Percentiles rank a stretch among this genome's conserved stretches.
Evolutionary conservation across 2,797 vertebrate genomes (phyloP).

Genomic region (Micrastur ruficollis): DNA sequence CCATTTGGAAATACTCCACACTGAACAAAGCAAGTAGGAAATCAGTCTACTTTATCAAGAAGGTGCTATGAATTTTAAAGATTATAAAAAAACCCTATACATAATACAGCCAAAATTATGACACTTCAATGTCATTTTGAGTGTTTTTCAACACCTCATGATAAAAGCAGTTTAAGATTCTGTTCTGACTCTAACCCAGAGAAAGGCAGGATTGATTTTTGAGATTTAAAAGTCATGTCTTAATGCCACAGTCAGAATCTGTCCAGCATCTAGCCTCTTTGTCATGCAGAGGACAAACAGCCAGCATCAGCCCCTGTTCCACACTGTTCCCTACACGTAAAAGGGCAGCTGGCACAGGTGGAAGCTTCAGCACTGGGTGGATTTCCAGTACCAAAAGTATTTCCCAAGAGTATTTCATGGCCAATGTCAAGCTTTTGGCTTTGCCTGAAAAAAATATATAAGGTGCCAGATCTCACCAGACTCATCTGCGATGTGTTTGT

Average conservation of each 20-base stretch:
- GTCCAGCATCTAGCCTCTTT: not conserved
- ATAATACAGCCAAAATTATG: conserved; percentile 69
- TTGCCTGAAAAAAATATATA: not conserved
- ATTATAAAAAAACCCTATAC: conserved; percentile 55
- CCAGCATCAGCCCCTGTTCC: not conserved
- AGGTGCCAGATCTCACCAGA: not conserved
- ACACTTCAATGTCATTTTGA: conserved; percentile 73
- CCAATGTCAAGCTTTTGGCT: not conserved
- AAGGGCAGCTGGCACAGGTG: not conserved
- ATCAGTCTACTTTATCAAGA: conserved; percentile 76
- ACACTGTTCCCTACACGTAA: not conserved
- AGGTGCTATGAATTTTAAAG: conserved; percentile 76
- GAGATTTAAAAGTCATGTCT: conserved; percentile 9
- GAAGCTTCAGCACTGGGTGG: not conserved
- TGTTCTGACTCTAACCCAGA: conserved; percentile 46
- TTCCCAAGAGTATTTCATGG: not conserved
- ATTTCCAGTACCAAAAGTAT: not conserved
- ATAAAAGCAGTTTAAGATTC: conserved; percentile 62
- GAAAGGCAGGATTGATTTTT: conserved; percentile 58
- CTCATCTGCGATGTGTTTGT: not conserved
- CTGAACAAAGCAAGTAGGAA: conserved; percentile 72
- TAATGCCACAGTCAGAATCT: not conserved
- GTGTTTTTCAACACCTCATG: conserved; percentile 62
- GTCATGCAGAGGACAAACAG: not conserved
- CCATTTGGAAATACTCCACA: conserved; percentile 71